Conservation (phyloP, 92 coral and sea anemone genomes). For the Montipora capitata region DNA sequence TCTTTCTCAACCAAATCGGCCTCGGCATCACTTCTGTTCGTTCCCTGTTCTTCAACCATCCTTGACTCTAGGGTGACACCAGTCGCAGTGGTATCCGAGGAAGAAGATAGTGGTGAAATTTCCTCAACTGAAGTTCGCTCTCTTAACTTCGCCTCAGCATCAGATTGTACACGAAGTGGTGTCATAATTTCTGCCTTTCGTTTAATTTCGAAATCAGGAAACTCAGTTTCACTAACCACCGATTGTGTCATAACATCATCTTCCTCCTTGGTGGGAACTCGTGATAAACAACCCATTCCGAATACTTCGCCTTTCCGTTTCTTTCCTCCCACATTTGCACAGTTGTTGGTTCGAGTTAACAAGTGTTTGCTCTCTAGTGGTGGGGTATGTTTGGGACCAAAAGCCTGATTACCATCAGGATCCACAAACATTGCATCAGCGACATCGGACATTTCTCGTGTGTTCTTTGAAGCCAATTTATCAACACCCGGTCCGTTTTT, state of each 20-base stretch:
- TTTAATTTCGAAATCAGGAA: background rate
- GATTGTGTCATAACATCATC: background rate
- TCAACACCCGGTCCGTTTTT: slow-evolving; percentile 26
- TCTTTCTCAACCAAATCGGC: background rate
- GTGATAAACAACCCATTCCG: slow-evolving; percentile 8
- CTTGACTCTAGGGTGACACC: background rate
- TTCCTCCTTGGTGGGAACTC: background rate
- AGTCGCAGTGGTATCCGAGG: background rate
- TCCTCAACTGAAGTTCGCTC: slow-evolving; percentile 4
- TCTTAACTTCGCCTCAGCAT: slow-evolving; percentile 1
- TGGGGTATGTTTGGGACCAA: slow-evolving; percentile 46
- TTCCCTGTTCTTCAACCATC: background rate
- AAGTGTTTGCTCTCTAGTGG: slow-evolving; percentile 19
- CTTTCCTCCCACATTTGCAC: slow-evolving; percentile 27
- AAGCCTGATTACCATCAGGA: background rate
- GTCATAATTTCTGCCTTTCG: background rate
- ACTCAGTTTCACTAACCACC: background rate
- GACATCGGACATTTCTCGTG: slow-evolving; percentile 13
- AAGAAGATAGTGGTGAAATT: background rate
- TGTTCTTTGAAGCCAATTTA: slow-evolving; percentile 18
- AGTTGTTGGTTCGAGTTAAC: background rate
- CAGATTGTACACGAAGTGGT: background rate
- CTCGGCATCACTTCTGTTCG: background rate
- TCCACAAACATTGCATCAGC: slow-evolving; percentile 30
- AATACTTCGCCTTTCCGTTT: slow-evolving; percentile 41